Percentiles rank a stretch among this genome's conserved stretches.
phyloP scores from a whole-genome alignment of 2,113 vertebrate genomes.

The Nerophis lumbriciformis region DNA sequence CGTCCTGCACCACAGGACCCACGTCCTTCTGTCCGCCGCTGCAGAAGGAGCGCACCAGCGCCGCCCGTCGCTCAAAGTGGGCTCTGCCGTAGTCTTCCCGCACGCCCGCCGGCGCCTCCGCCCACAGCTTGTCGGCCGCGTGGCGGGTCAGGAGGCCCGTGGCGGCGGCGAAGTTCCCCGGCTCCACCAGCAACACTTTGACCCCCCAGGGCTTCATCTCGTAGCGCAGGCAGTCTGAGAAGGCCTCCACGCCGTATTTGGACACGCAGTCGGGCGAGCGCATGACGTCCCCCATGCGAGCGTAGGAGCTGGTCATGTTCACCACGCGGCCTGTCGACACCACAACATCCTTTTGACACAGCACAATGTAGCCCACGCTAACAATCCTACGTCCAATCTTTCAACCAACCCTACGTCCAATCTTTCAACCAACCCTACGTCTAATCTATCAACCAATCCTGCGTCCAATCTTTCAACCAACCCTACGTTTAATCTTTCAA shows the following conservation, averaged over 20 bases:
- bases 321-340: conserved; percentile 77
- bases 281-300: conserved; percentile 71
- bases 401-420: no score
- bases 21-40: conserved; percentile 68
- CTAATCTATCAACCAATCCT: no score
- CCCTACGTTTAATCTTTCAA: no score
- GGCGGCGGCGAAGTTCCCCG: conserved; percentile 80
- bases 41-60: conserved; percentile 74
- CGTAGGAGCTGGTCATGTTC: conserved; percentile 79
- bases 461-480: no score
- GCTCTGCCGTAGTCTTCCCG: conserved; percentile 76
- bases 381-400: no score
- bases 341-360: no score
- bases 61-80: conserved; percentile 68
- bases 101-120: conserved; percentile 51
- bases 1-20: conserved; percentile 69
- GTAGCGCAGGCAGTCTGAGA: conserved; percentile 82
- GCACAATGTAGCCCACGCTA: no score
- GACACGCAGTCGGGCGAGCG: conserved; percentile 82
- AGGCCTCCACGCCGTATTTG: conserved; percentile 82
- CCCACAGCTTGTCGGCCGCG: conserved; percentile 74
- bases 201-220: conserved; percentile 86
- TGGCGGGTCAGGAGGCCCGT: conserved; percentile 74
- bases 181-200: conserved; percentile 76
- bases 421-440: no score